Evolutionary conservation across 2,797 vertebrate genomes (phyloP), one percentile per base, ranked within the genome.

Genomic region (Scleropages formosus): DNA sequence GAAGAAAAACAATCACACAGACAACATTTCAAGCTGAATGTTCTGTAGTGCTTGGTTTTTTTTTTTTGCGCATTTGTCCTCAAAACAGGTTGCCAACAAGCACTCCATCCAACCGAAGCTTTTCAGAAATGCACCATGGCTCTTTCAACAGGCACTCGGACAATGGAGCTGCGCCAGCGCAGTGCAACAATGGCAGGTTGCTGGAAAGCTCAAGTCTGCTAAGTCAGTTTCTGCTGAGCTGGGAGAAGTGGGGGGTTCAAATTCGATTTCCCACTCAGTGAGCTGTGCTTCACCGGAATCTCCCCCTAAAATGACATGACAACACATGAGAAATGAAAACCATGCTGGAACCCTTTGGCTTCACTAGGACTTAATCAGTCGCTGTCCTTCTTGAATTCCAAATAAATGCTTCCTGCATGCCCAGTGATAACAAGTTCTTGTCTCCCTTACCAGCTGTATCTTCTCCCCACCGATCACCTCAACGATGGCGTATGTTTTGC

Each of bases 381-480:
- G 67, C 67, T 24, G 24, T 24, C 66, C 53, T 13, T 53, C n/a
- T 58, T 13, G 18, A 58, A 3, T 3, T 13, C 13, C 4, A n/a
- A 58, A 58, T n/a, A n/a, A n/a, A 12, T 58, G 12, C 53, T 58
- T 58, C 53, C 53, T 13, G 12, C 12, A n/a, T n/a, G 31, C 31
- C 31, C 2, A 6, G 6, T 31, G 39, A 39, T 2, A 2, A 39
- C 6, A 39, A 39, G 31, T 2, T 39, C 6, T 39, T 2, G 31
- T 2, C 46, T 44, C 26, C 31, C 91, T 93, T 88, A 94, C 93
- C 92, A 94, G 87, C 83, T 94, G 92, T 85, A 93, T 91, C 81
- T 93, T 89, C 84, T 94, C 90, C 79, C 93, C 92, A 85, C 93
- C 90, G 74, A 93, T 85, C 78, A 94, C 91, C 84, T 94, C 93